Evolutionary conservation across 2,797 vertebrate genomes (phyloP).

Genomic region (Phoxinus dragarum): DNA sequence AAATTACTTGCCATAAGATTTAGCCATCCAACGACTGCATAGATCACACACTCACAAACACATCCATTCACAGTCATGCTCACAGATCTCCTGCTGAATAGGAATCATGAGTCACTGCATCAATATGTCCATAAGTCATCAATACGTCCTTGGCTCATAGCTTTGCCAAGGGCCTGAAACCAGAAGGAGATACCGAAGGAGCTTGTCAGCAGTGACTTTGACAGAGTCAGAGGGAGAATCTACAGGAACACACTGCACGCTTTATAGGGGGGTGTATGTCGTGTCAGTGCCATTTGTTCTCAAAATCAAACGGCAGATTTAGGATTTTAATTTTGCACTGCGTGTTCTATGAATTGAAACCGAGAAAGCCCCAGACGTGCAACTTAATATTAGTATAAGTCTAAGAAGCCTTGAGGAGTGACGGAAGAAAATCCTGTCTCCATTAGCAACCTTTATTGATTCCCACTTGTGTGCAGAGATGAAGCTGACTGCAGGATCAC

Average conservation of each 20-base stretch:
- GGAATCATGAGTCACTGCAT: slow-evolving; percentile 33
- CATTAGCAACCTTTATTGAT: slow-evolving; percentile 53
- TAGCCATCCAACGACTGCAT: slow-evolving; percentile 45
- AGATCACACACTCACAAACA: slow-evolving; percentile 45
- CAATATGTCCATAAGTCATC: slow-evolving; percentile 45
- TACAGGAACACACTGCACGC: background rate
- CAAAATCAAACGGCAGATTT: background rate
- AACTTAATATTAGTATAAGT: slow-evolving; percentile 27
- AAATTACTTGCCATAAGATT: slow-evolving; percentile 42
- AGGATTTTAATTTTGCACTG: background rate
- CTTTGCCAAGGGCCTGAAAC: slow-evolving; percentile 20
- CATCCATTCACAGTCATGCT: slow-evolving; percentile 47
- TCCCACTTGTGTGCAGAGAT: slow-evolving; percentile 30
- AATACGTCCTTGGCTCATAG: slow-evolving; percentile 42
- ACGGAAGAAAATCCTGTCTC: slow-evolving; percentile 36
- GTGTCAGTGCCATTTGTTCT: background rate
- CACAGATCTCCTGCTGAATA: slow-evolving; percentile 28
- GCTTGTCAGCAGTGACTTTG: slow-evolving; percentile 8
- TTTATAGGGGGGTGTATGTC: background rate
- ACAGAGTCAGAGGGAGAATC: slow-evolving; percentile 2
- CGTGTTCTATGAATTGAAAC: background rate
- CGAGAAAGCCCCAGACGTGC: slow-evolving; percentile 11
- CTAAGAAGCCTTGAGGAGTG: slow-evolving; percentile 17
- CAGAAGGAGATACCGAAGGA: slow-evolving; percentile 4
- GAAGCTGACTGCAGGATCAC: slow-evolving; percentile 11